A percentile compares a stretch with the other conserved stretches of the same genome.
Evolutionary conservation across 2,113 vertebrate species (phyloP).

Genomic region (Pelecanus crispus): DNA sequence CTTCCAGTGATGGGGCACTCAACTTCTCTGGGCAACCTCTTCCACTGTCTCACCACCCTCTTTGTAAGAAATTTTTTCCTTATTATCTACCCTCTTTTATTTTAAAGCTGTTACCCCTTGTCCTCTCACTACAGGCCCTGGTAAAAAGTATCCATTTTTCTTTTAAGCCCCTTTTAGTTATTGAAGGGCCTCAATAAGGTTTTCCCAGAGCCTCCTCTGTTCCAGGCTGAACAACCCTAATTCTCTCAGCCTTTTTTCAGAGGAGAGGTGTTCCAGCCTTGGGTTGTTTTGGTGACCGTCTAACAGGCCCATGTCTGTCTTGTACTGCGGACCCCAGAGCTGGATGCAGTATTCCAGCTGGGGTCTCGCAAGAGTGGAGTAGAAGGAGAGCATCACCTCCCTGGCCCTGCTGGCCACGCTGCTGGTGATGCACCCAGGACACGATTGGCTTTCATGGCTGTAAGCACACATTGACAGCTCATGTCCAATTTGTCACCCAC

Average conservation of each 20-base stretch:
- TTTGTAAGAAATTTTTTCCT: background rate
- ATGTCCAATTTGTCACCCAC: background rate
- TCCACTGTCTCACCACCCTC: background rate
- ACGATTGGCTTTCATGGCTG: background rate
- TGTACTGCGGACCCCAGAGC: background rate
- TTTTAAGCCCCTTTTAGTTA: background rate
- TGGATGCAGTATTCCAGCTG: background rate
- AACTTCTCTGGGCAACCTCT: background rate
- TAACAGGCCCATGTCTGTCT: background rate
- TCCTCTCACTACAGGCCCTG: background rate
- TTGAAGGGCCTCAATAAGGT: background rate
- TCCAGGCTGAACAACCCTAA: background rate
- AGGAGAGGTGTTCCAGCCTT: background rate
- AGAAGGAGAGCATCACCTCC: background rate
- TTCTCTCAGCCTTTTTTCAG: background rate
- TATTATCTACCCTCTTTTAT: background rate
- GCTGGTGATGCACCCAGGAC: background rate
- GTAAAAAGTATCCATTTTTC: background rate
- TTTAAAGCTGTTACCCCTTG: background rate
- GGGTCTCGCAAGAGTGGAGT: rapidly evolving
- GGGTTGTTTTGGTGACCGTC: background rate
- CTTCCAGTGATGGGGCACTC: background rate
- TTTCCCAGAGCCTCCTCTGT: background rate
- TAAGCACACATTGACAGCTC: rapidly evolving
- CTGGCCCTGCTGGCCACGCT: background rate